Percentiles rank a stretch among this genome's conserved stretches.
phyloP scores from a whole-genome alignment of 2,888 invertebrate species.

The Tetropium fuscum region DNA sequence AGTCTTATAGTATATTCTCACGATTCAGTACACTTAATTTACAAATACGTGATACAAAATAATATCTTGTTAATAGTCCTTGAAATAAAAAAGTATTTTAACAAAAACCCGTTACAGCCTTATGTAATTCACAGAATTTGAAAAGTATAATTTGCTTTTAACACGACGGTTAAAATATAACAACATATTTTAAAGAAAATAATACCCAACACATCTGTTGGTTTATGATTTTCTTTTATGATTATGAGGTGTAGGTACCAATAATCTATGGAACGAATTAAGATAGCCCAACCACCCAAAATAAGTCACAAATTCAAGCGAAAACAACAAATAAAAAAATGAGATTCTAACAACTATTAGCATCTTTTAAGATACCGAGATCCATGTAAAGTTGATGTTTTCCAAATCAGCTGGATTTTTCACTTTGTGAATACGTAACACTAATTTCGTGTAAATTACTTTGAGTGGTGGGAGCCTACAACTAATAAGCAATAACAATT shows the following conservation, averaged over 20 bases:
- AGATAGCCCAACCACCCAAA: background rate
- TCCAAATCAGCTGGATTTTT: too few species aligned
- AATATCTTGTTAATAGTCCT: background rate
- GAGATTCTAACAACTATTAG: too few species aligned
- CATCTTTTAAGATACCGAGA: too few species aligned
- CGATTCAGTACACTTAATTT: background rate
- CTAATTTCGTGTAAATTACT: background rate
- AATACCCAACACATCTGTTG: background rate
- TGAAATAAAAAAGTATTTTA: constrained; percentile 19
- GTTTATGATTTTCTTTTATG: constrained; percentile 6
- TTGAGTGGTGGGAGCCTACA: constrained; percentile 2
- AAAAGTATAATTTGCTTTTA: constrained; percentile 25
- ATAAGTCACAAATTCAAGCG: background rate
- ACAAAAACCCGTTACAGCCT: constrained; percentile 32
- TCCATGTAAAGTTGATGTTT: too few species aligned
- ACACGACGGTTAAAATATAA: constrained; percentile 31
- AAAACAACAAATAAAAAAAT: too few species aligned
- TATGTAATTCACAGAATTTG: constrained; percentile 35
- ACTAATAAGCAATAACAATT: constrained; percentile 9
- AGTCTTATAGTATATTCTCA: background rate
- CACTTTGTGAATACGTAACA: too few species aligned
- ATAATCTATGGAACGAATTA: background rate
- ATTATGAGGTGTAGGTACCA: constrained; percentile 1
- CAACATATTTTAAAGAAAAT: constrained; percentile 19
- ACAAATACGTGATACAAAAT: constrained; percentile 4